phyloP scores from a whole-genome alignment of 2,888 invertebrate genomes.

The Torymus texanus region DNA sequence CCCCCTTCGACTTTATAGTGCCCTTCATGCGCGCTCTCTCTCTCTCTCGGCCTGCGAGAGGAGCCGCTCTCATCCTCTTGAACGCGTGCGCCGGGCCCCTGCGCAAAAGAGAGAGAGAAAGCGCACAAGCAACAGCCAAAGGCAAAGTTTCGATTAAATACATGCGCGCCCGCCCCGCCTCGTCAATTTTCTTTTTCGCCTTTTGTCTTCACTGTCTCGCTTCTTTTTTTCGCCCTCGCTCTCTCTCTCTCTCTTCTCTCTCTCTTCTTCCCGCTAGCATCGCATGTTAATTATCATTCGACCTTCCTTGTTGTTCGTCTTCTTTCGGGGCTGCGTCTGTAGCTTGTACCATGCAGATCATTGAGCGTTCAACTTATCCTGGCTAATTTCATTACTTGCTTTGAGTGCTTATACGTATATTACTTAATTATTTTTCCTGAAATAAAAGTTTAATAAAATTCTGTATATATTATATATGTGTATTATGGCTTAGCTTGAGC shows the following conservation, averaged over 20 bases:
- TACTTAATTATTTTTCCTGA: no score
- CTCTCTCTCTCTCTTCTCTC: constrained; percentile 17
- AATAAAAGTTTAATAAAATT: no score
- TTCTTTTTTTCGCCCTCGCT: constrained; percentile 43
- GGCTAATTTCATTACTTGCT: no score
- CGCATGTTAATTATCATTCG: constrained; percentile 42
- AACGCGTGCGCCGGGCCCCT: neutral
- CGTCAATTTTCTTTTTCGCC: constrained; percentile 51
- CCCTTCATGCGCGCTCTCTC: constrained; percentile 50
- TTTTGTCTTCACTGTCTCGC: constrained; percentile 49
- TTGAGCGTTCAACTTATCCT: neutral
- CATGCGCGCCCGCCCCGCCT: constrained; percentile 39
- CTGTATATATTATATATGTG: no score
- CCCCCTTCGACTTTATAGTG: constrained; percentile 58
- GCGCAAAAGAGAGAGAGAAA: neutral
- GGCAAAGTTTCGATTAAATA: constrained; percentile 54
- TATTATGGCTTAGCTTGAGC: no score
- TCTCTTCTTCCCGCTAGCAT: constrained; percentile 26
- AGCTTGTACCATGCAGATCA: neutral
- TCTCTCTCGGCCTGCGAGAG: constrained; percentile 14
- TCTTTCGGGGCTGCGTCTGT: neutral
- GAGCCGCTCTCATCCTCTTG: constrained; percentile 26
- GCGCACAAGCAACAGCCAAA: constrained; percentile 32
- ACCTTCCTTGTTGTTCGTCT: constrained; percentile 6
- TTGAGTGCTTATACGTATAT: no score